phyloP scores from a whole-genome alignment of 1,140 invertebrate genomes.

The Hylaeus anthracinus region DNA sequence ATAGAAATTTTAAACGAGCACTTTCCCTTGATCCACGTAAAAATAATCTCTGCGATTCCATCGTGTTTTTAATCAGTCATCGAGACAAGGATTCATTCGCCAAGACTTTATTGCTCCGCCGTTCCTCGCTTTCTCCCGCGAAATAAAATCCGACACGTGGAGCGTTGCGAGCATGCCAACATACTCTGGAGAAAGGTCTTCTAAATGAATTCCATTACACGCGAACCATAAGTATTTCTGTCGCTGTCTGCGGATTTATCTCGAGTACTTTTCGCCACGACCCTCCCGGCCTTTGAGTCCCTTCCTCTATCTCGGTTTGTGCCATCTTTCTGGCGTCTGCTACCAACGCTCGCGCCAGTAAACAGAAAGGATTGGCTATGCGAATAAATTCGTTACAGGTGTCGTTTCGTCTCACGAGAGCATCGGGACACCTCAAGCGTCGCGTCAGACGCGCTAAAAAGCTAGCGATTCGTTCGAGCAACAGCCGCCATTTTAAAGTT shows the following conservation, averaged over 20 bases:
- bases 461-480: no score
- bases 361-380: not conserved
- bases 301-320: not conserved
- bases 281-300: not conserved
- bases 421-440: not conserved
- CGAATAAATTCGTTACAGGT: not conserved
- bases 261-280: not conserved
- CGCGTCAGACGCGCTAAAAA: no score
- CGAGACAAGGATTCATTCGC: no score
- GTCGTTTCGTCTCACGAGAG: not conserved
- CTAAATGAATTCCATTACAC: constrained; percentile 11
- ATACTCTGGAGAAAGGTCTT: not conserved
- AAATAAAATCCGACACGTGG: no score
- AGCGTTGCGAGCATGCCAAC: not conserved
- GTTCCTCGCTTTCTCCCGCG: no score
- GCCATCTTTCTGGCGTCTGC: not conserved
- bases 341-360: not conserved
- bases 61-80: no score
- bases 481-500: no score
- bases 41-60: no score
- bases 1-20: no score
- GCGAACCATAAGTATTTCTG: not conserved
- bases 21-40: no score
- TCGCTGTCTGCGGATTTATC: not conserved
- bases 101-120: no score